Base-by-base conservation (phyloP, 2,113 vertebrate species). In the Brachyhypopomus gauderio region DNA sequence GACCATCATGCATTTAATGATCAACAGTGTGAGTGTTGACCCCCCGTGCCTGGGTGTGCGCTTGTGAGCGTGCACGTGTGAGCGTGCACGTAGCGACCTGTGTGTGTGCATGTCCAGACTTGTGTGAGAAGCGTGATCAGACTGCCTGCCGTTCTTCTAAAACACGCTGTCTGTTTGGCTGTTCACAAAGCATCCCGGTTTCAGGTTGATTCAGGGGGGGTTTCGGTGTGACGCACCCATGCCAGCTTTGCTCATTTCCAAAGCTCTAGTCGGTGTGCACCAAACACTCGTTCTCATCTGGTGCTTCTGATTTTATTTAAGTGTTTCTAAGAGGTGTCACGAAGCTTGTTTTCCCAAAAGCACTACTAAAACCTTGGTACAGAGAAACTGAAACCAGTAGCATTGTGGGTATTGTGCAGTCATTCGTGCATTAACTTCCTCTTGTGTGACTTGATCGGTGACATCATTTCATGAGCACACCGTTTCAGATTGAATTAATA, bases 1-100 rank as follows among this genome's bases (percentile, higher is more conserved):
- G 92, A 97, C 97, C 88, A 99, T 99, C 88, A 99, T 99, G 97
- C 96, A 99, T 91, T 94, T 98, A 88, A 98, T 99, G 97, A 99
- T 99, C 88, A 98, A 98, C 88, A 98, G 92, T 0, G 97, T 99
- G 90, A 94, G 96, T 93, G 25, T 4, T 23, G 62, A 20, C 12
- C 7, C 0, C 6, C 25, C 8, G n/a, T 70, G 19, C 30, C 11
- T 34, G 23, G 14, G 25, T 78, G 20, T n/a, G 52, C n/a, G n/a
- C n/a, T n/a, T 22, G 52, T 25, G 48, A 8, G 52, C 12, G n/a
- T 62, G 22, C 36, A n/a, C 2, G 25, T 60, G 12, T 17, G 60
- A 9, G 59, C 9, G 1, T 22, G 5, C 59, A 30, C 30, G 30
- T 30, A n/a, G n/a, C n/a, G n/a, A n/a, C n/a, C n/a, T n/a, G 30